Base-by-base conservation (phyloP, 2,888 invertebrate species). In the Pseudococcus jackbeardsleyi region DNA sequence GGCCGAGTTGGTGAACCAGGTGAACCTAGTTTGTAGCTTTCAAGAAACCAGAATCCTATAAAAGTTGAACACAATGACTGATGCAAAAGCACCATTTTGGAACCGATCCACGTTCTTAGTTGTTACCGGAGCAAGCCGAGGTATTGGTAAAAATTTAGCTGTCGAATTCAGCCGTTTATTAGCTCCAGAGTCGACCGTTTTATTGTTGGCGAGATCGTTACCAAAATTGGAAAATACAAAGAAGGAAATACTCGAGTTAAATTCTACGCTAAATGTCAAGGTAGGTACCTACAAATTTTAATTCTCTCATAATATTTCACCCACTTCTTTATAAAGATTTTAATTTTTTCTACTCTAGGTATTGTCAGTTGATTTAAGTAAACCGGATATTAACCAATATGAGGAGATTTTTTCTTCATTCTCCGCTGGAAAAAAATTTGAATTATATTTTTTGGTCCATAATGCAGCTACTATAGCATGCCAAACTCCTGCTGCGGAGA, bases 401-500 rank as follows among this genome's bases (percentile, higher is more conserved):
- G 84, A 89, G n/a, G 89, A 88, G 22, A 89, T 91, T 7, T 87
- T 91, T 9, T 91, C 91, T 6, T 90, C 90, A 91, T 92, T 89
- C 91, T 90, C 90, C 91, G 92, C 89, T 91, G 91, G 92, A 68
- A 90, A 91, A 0, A 92, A 93, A 72, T 96, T 95, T 91, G 93
- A 95, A 68, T 93, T 94, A 72, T 94, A 94, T 7, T 91, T 97
- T 7, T 93, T 98, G 82, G 94, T 98, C 89, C 98, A 98, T 91
- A 98, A 98, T 93, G 97, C 96, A 7, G 98, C 96, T 0, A 94
- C 95, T 0, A 91, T 96, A 33, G 98, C 98, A 15, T 91, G 96
- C 64, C 91, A 94, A 0, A 93, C 95, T 90, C 92, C 93, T 88
- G 94, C 95, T 0, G 92, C 92, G 22, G 93, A 95, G 59, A 93